These are phyloP conservation scores for Steinernema feltiae DNA, from an alignment of 1,140 invertebrate genomes.

Conservation along the genomic window DNA sequence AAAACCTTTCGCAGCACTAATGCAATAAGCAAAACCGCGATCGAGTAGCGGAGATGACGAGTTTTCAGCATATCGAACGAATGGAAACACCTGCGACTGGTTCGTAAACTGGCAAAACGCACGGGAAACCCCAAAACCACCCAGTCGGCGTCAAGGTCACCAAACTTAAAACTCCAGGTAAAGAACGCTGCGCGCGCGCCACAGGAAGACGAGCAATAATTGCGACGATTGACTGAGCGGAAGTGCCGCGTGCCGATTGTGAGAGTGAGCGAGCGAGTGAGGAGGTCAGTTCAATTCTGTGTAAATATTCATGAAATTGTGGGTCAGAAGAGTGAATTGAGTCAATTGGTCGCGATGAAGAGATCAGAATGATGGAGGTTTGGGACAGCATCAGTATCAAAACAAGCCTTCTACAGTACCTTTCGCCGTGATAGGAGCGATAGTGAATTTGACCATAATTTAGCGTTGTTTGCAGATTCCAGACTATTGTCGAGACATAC, in stretches of 20 bases:
- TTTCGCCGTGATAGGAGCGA: too few relatives aligned
- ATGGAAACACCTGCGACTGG: not conserved
- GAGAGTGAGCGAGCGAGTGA: too few relatives aligned
- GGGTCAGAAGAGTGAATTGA: not conserved
- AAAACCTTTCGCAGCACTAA: constrained; percentile 28
- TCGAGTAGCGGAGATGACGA: not conserved
- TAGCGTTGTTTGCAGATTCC: too few relatives aligned
- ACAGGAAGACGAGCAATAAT: not conserved
- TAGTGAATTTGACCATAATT: too few relatives aligned
- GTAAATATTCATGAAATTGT: not conserved
- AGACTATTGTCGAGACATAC: too few relatives aligned
- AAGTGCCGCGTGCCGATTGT: not conserved
- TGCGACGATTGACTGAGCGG: not conserved
- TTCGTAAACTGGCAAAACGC: not conserved
- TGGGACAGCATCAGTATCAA: too few relatives aligned
- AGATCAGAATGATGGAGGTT: too few relatives aligned
- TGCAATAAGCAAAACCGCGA: constrained; percentile 17
- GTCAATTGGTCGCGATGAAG: too few relatives aligned
- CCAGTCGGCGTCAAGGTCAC: not conserved
- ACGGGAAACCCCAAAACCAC: not conserved
- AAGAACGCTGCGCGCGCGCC: not conserved
- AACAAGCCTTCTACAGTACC: too few relatives aligned
- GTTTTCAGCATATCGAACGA: not conserved
- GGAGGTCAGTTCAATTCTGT: not conserved
- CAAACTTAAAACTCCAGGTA: not conserved